Base-by-base conservation (phyloP, 2,888 invertebrate species). In the Apamea sordens region DNA sequence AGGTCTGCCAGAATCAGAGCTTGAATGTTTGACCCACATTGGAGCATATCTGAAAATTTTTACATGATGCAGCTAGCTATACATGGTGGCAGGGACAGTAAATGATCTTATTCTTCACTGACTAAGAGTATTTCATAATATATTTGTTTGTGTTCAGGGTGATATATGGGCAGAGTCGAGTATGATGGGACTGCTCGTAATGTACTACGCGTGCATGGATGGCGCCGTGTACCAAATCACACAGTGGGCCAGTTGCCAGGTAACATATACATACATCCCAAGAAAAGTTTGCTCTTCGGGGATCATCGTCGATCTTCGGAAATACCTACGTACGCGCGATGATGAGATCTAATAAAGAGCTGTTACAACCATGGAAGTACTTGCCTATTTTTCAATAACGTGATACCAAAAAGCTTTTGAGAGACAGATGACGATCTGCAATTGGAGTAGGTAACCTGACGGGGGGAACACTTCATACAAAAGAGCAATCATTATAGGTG, bases 131-230 rank as follows among this genome's bases (percentile, higher is more conserved):
- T 24, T 64, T 36, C 11, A 11, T 24, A 36, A 36, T 64, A 24
- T 7, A 13, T 44, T 11, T 76, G 56, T 74, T 77, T 71, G 8
- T 79, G 36, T 87, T 2, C 93, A 98, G 98, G 99, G 99, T 81
- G 99, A 99, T 94, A 99, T 99, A 91, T 99, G 99, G 99, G 99
- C 99, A 70, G 99, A 99, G 96, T 98, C 99, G 65, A 97, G 97
- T 91, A 97, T 98, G 97, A 97, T 99, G 96, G 99, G 99, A 28
- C 98, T 99, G 89, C 97, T 98, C 71, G 99, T 99, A 98, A 98
- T 99, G 97, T 99, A 99, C 97, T 99, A 98, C 95, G 99, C 99
- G 75, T 98, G 99, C 91, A 99, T 99, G 99, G 99, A 99, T 95
- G 99, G 99, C 77, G 98, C 98, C 84, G 98, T 99, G 53, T 99